Evolutionary conservation across 2,888 invertebrate genomes (phyloP).

Genomic region (Thymelicus sylvestris): DNA sequence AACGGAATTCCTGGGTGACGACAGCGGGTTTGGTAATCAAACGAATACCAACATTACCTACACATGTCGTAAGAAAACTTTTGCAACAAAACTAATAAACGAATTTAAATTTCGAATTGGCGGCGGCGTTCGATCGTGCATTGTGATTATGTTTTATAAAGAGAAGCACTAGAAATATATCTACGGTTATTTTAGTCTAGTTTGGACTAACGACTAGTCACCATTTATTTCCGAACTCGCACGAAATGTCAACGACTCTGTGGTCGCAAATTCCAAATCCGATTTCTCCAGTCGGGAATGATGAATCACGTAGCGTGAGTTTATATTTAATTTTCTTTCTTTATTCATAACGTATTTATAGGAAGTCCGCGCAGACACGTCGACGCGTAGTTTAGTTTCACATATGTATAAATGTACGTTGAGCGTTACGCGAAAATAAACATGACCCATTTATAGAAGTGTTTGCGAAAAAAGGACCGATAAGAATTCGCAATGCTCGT

Average conservation of each 20-base stretch:
- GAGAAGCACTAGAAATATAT: slow-evolving; percentile 18
- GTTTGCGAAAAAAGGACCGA: slow-evolving; percentile 70
- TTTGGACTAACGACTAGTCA: slow-evolving; percentile 31
- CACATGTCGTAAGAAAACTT: slow-evolving; percentile 37
- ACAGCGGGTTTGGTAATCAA: slow-evolving; percentile 46
- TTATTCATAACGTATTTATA: slow-evolving; percentile 58
- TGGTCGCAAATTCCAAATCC: slow-evolving; percentile 66
- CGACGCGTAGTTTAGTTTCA: slow-evolving; percentile 59
- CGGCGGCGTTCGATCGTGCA: slow-evolving; percentile 13
- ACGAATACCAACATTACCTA: slow-evolving; percentile 33
- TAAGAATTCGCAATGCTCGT: slow-evolving; percentile 77
- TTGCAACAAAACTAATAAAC: slow-evolving; percentile 32
- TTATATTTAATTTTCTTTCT: slow-evolving; percentile 65
- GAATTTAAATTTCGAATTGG: slow-evolving; percentile 26
- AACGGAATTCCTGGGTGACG: slow-evolving; percentile 52
- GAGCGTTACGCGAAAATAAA: slow-evolving; percentile 63
- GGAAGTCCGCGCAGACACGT: slow-evolving; percentile 59
- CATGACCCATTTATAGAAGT: slow-evolving; percentile 68
- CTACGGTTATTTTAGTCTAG: slow-evolving; percentile 23
- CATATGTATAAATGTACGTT: slow-evolving; percentile 44
- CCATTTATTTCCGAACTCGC: slow-evolving; percentile 52
- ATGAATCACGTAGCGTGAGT: slow-evolving; percentile 76
- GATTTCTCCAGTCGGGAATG: slow-evolving; percentile 64
- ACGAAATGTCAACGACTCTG: slow-evolving; percentile 77
- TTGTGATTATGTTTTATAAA: slow-evolving; percentile 13